Base-by-base conservation (phyloP, 2,797 vertebrate genomes). In the Melanotaenia trifasciata region DNA sequence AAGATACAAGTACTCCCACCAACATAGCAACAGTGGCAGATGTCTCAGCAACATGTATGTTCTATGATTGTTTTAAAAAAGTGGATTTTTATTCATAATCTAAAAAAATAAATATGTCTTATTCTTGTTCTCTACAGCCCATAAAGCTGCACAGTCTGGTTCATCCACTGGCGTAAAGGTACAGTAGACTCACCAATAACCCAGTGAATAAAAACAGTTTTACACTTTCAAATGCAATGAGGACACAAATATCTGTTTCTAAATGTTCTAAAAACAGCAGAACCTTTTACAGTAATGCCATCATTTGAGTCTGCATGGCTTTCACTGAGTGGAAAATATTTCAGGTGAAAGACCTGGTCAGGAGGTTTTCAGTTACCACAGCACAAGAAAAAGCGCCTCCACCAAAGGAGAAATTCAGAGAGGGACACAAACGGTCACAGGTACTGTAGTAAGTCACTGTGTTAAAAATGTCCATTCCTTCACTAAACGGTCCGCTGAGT, bases 101-200 rank as follows among this genome's bases (percentile, higher is more conserved):
- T 16, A 8, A 3, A 38, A 18, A 47, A 38, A 30, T 28, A 0
- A 56, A 38, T 1, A 1, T 4, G 4, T n/a, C 14, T 4, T 28
- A 13, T 51, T 70, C 11, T 33, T 16, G 20, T 56, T 65, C 13
- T 50, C 3, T 56, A 13, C 32, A 81, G 79, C 14, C 58, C 4
- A 8, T 45, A 43, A 54, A 26, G 18, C 51, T 38, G 24, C 33
- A 24, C 9, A 66, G 24, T 12, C 61, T 32, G 57, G 58, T 0
- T 16, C 11, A 26, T 47, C 43, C 35, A 28, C 30, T 38, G 26
- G 30, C 24, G 0, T 66, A 43, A 81, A 33, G 79, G 79, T 81
- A 58, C 22, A 22, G 6, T 20, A 10, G 24, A 16, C 36, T 56
- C 56, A 18, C 16, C 18, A 45, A 18, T 45, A 45, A 45, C 40